phyloP scores from a whole-genome alignment of 2,888 invertebrate genomes.

The Teleiodes luculella region DNA sequence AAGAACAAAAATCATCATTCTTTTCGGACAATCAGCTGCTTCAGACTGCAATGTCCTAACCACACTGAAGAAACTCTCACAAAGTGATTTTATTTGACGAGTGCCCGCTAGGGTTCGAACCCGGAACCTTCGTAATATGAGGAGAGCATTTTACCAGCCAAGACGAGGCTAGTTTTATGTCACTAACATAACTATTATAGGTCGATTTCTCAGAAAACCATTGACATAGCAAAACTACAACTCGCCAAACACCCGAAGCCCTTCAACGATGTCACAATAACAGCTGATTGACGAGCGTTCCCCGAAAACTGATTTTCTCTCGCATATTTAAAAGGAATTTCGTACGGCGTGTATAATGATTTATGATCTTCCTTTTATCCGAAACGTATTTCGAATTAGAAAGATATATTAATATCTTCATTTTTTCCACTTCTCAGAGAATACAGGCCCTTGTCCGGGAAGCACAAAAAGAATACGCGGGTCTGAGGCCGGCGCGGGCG shows the following conservation, averaged over 20 bases:
- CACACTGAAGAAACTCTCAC: no score
- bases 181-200: background rate
- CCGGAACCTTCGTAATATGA: no score
- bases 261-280: slow-evolving; percentile 48
- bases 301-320: slow-evolving; percentile 62
- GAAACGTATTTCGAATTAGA: slow-evolving; percentile 78
- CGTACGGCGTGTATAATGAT: slow-evolving; percentile 65
- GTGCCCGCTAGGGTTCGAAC: no score
- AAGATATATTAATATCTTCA: slow-evolving; percentile 78
- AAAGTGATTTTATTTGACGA: no score
- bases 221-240: background rate
- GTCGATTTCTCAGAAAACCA: background rate
- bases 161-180: background rate
- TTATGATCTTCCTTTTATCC: slow-evolving; percentile 74
- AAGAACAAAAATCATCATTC: no score
- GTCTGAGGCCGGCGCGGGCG: slow-evolving; percentile 47
- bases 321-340: slow-evolving; percentile 63
- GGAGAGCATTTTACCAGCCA: no score
- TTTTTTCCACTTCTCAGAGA: slow-evolving; percentile 77
- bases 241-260: slow-evolving; percentile 16
- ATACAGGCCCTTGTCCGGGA: slow-evolving; percentile 62
- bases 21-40: no score
- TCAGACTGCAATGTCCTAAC: no score
- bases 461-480: slow-evolving; percentile 72
- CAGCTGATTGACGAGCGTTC: slow-evolving; percentile 62